Evolutionary conservation across 2,888 invertebrate genomes (phyloP).

Genomic region (Dryocosmus kuriphilus): DNA sequence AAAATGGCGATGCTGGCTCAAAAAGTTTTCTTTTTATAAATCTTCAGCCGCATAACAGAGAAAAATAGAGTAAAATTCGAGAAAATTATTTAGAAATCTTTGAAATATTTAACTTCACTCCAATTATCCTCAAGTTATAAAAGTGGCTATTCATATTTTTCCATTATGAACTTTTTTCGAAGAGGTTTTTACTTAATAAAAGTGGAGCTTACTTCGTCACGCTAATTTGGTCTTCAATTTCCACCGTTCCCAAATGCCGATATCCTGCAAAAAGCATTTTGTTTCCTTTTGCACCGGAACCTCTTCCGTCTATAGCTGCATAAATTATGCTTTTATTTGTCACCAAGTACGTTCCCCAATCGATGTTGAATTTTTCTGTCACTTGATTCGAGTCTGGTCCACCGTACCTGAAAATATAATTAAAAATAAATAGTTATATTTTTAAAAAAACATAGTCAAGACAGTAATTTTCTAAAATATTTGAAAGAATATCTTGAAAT

Average conservation of each 20-base stretch:
- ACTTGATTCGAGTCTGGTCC: constrained; percentile 95
- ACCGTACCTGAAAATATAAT: constrained; percentile 84
- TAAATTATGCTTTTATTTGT: constrained; percentile 91
- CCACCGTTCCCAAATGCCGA: constrained; percentile 90
- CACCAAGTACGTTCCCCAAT: constrained; percentile 93
- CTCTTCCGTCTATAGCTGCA: constrained; percentile 93
- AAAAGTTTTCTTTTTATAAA: too few species aligned
- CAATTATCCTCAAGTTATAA: neutral
- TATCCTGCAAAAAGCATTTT: constrained; percentile 90
- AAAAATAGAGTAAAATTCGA: too few species aligned
- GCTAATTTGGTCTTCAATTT: constrained; percentile 94
- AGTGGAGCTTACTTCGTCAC: constrained; percentile 83
- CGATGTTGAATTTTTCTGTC: constrained; percentile 88
- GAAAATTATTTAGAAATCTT: too few species aligned
- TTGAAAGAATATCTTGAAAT: neutral
- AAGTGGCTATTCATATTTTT: neutral
- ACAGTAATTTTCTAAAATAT: neutral
- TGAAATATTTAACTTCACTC: neutral
- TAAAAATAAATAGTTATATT: neutral
- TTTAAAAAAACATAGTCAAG: neutral
- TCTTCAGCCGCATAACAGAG: too few species aligned
- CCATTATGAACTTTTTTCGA: neutral
- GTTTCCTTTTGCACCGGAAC: constrained; percentile 92
- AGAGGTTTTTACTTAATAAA: neutral
- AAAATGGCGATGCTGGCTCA: too few species aligned